These are phyloP conservation scores for Pogonus chalceus DNA, from an alignment of 1,140 invertebrate species.

Conservation along the genomic window DNA sequence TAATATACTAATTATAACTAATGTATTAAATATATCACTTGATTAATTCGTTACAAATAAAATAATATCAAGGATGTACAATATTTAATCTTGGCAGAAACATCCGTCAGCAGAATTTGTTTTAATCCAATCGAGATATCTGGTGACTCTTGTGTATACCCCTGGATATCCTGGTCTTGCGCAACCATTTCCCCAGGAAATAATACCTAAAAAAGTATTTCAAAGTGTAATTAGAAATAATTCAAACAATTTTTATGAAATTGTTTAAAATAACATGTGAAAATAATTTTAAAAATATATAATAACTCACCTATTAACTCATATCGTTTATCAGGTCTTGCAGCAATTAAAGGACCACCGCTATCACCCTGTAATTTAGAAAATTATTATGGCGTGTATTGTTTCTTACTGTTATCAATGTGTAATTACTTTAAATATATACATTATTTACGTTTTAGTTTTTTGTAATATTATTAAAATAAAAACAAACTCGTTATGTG, in stretches of 20 bases:
- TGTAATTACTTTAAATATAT: too few species aligned
- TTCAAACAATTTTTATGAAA: constrained; percentile 14
- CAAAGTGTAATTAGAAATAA: background rate
- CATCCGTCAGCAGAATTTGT: constrained; percentile 62
- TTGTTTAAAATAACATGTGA: constrained; percentile 6
- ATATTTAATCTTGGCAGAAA: constrained; percentile 48
- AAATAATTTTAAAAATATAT: background rate
- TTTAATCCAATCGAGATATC: constrained; percentile 66
- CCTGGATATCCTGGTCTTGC: constrained; percentile 63
- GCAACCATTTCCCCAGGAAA: constrained; percentile 49
- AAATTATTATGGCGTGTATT: too few species aligned
- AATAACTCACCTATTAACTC: constrained; percentile 57
- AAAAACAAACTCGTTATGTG: too few species aligned
- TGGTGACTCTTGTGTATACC: constrained; percentile 68
- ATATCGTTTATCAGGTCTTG: constrained; percentile 60
- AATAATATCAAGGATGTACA: constrained; percentile 6
- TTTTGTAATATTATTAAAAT: too few species aligned
- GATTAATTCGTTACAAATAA: background rate
- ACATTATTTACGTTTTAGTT: too few species aligned
- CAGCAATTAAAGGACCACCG: constrained; percentile 73
- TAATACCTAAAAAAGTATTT: constrained; percentile 29
- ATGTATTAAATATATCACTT: too few species aligned
- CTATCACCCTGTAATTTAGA: constrained; percentile 76
- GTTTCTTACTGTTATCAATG: too few species aligned
- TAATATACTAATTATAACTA: too few species aligned